These are phyloP conservation scores for Apocrypta bakeri DNA, from an alignment of 1,140 invertebrate species.

Conservation along the genomic window DNA sequence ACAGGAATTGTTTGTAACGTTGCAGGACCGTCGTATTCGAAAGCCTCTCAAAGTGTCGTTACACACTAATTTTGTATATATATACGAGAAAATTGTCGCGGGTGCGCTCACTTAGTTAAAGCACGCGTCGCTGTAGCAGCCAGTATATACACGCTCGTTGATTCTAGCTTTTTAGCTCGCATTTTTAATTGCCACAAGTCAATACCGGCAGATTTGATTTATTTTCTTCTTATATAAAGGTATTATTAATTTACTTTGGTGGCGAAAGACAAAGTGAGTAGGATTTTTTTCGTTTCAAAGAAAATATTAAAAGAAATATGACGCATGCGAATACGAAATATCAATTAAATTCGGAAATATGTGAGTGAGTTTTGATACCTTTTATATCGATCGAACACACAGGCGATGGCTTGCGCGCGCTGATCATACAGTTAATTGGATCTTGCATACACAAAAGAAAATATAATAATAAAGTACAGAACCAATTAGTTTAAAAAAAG, in stretches of 20 bases:
- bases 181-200: slow-evolving; percentile 39
- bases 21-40: slow-evolving; percentile 49
- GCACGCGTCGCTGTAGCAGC: slow-evolving; percentile 8
- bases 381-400: slow-evolving; percentile 70
- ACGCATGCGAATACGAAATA: slow-evolving; percentile 45
- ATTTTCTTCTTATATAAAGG: slow-evolving; percentile 35
- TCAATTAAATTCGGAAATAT: slow-evolving; percentile 33
- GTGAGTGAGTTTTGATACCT: slow-evolving; percentile 70
- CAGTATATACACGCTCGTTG: slow-evolving; percentile 14
- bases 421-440: slow-evolving; percentile 62
- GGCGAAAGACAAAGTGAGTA: slow-evolving; percentile 20
- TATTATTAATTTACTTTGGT: slow-evolving; percentile 20
- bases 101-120: slow-evolving; percentile 22
- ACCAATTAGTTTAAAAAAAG: slow-evolving; percentile 56
- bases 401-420: slow-evolving; percentile 52
- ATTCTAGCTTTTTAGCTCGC: slow-evolving; percentile 36
- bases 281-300: slow-evolving; percentile 15
- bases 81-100: slow-evolving; percentile 38
- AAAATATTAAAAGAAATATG: slow-evolving; percentile 52
- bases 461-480: slow-evolving; percentile 67
- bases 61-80: slow-evolving; percentile 50
- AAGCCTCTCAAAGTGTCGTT: slow-evolving; percentile 44
- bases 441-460: slow-evolving; percentile 65
- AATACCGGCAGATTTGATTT: slow-evolving; percentile 27
- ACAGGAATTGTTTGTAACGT: slow-evolving; percentile 48